Evolutionary conservation across 1,140 invertebrate genomes (phyloP).

Genomic region (Thrips palmi): DNA sequence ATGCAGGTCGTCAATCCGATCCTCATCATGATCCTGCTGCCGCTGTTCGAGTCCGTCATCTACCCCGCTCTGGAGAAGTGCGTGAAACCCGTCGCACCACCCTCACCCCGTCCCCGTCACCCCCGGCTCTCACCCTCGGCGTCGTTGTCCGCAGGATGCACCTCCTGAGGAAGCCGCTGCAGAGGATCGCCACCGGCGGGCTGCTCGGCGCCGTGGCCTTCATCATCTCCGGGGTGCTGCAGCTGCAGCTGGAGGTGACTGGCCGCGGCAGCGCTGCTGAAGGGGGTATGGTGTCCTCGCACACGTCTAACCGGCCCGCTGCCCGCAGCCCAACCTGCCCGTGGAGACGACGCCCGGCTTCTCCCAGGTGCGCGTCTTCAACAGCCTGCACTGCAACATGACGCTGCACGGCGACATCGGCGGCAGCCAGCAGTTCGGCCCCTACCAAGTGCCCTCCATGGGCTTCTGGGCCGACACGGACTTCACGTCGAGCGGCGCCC

Average conservation of each 20-base stretch:
- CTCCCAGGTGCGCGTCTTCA: neutral
- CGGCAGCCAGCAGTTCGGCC: too few relatives aligned
- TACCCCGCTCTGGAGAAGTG: constrained; percentile 24
- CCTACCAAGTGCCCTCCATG: too few relatives aligned
- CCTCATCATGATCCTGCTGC: constrained; percentile 58
- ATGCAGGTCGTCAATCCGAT: constrained; percentile 64
- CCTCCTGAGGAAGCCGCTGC: constrained; percentile 29
- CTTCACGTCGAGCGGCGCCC: too few relatives aligned
- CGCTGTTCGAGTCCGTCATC: constrained; percentile 46
- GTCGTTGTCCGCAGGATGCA: too few relatives aligned
- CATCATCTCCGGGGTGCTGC: constrained; percentile 41
- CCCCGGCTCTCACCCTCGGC: too few relatives aligned
- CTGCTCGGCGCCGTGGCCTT: constrained; percentile 46
- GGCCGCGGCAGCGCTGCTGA: too few relatives aligned
- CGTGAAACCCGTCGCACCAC: constrained; percentile 7
- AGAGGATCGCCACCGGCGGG: constrained; percentile 42
- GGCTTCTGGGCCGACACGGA: too few relatives aligned
- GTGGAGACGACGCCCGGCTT: neutral
- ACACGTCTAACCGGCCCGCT: constrained; percentile 2
- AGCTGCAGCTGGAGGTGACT: constrained; percentile 42
- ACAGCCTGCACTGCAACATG: constrained; percentile 1
- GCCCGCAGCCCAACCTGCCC: constrained; percentile 1
- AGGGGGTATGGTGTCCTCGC: too few relatives aligned
- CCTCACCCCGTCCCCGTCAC: too few relatives aligned
- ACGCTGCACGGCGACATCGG: too few relatives aligned